These are phyloP conservation scores for Tragulus kanchil DNA, from an alignment of 2,113 vertebrate species.

Conservation along the genomic window DNA sequence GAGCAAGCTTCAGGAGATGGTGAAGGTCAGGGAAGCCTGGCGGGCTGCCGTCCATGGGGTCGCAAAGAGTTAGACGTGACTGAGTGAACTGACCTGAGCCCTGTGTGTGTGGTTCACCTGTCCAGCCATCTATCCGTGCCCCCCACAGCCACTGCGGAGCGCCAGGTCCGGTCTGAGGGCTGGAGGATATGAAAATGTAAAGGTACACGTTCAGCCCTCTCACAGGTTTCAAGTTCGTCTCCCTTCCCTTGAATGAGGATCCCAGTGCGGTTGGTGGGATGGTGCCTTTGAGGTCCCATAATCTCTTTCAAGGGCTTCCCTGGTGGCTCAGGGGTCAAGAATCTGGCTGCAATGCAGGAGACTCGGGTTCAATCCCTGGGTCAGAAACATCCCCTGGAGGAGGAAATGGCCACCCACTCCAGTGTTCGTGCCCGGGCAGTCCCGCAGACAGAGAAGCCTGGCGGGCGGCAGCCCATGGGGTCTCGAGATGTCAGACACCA, in stretches of 20 bases:
- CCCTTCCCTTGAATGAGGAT: not conserved
- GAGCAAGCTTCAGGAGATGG: too few species aligned
- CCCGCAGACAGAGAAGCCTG: not conserved
- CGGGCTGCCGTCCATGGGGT: too few species aligned
- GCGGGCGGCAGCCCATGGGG: not conserved
- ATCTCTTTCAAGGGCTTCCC: not conserved
- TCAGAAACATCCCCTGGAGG: not conserved
- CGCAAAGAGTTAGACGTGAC: too few species aligned
- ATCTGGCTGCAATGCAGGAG: not conserved
- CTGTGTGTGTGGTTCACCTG: too few species aligned
- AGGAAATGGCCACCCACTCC: not conserved
- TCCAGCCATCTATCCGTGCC: not conserved
- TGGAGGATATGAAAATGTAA: not conserved
- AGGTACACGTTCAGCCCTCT: not conserved
- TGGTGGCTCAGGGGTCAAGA: not conserved
- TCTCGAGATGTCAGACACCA: fast-evolving
- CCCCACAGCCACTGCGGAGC: not conserved
- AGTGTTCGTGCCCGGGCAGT: not conserved
- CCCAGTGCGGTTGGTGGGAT: not conserved
- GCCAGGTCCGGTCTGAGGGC: not conserved
- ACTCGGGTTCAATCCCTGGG: not conserved
- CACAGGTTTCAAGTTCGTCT: not conserved
- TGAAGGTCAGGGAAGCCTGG: too few species aligned
- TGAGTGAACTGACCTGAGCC: not conserved
- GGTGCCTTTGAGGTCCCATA: not conserved